Conservation (phyloP, 2,888 invertebrate genomes). For the Micropterix aruncella region DNA sequence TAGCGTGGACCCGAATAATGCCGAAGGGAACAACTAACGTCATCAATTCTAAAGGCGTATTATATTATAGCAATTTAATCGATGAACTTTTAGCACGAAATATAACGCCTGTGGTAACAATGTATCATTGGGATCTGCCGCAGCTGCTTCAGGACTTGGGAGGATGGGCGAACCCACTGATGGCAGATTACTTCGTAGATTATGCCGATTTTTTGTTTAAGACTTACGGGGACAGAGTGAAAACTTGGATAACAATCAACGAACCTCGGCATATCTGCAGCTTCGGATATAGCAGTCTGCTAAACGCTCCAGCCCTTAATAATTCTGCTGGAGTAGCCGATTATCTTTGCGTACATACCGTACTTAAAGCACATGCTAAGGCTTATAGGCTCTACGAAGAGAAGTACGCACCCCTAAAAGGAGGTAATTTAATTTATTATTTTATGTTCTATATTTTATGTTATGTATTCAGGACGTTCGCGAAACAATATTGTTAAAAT, state of each 20-base stretch:
- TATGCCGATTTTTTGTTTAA: conserved; percentile 16
- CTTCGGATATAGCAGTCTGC: conserved; percentile 18
- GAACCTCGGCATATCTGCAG: neutral
- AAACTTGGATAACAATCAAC: neutral
- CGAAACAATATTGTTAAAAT: no score
- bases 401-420: no score
- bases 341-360: conserved; percentile 41
- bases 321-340: conserved; percentile 27
- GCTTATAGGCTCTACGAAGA: conserved; percentile 33
- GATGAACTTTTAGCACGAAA: neutral
- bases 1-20: neutral
- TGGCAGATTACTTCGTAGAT: conserved; percentile 18
- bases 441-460: no score
- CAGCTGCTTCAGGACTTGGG: conserved; percentile 16
- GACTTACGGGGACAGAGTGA: neutral
- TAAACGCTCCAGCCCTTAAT: conserved; percentile 23
- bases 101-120: neutral
- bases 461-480: no score
- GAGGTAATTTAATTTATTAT: no score
- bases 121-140: conserved; percentile 21
- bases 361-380: conserved; percentile 43
- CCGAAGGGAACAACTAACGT: neutral
- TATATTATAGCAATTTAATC: neutral
- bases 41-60: neutral
- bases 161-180: conserved; percentile 17